Conservation (phyloP, 2,797 vertebrate genomes). For the Microhierax caerulescens region DNA sequence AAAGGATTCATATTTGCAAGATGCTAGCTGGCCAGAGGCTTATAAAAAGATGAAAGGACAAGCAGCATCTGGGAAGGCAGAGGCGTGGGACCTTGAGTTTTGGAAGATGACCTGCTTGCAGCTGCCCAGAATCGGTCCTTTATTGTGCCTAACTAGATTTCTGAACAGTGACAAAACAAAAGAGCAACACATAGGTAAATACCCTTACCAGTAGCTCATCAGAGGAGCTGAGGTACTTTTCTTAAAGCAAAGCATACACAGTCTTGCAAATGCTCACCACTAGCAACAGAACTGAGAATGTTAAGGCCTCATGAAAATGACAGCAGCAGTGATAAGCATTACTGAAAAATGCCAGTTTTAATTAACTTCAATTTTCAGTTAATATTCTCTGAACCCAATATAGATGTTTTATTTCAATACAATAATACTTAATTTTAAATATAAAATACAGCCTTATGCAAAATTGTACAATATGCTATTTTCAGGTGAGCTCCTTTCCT, state of each 20-base stretch:
- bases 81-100: background rate
- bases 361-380: background rate
- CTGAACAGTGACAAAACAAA: background rate
- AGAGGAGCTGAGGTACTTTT: background rate
- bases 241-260: background rate
- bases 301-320: background rate
- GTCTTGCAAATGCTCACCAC: background rate
- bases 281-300: background rate
- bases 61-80: background rate
- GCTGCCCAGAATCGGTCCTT: background rate
- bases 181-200: background rate
- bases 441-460: background rate
- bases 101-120: background rate
- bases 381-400: background rate
- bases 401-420: background rate
- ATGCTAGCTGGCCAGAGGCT: constrained; percentile 14
- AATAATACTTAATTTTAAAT: background rate
- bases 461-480: background rate
- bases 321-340: background rate
- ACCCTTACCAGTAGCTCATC: background rate
- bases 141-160: background rate
- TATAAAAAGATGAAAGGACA: constrained; percentile 32
- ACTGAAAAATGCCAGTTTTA: background rate
- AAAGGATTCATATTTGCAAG: constrained; percentile 12
- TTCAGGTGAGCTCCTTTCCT: background rate